Evolutionary conservation across 2,888 invertebrate genomes (phyloP).

Genomic region (Trachelus stipa): DNA sequence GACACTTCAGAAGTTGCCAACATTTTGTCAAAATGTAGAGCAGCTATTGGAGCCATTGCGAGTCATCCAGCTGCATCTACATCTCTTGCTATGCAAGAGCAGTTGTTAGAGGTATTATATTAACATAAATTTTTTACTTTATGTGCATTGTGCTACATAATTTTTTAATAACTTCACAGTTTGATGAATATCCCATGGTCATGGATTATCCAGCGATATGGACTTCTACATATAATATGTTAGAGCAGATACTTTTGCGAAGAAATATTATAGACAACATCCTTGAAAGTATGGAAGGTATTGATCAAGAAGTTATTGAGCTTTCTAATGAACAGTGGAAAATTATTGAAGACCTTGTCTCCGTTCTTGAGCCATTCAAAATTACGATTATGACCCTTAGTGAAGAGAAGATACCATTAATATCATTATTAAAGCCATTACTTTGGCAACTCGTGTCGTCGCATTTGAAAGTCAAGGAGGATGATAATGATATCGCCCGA

Average conservation of each 20-base stretch:
- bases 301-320: slow-evolving; percentile 38
- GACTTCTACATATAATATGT: slow-evolving; percentile 55
- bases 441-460: slow-evolving; percentile 52
- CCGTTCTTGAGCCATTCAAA: slow-evolving; percentile 56
- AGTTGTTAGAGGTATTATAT: slow-evolving; percentile 22
- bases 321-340: slow-evolving; percentile 51
- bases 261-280: slow-evolving; percentile 39
- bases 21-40: slow-evolving; percentile 48
- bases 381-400: slow-evolving; percentile 56
- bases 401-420: slow-evolving; percentile 57
- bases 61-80: slow-evolving; percentile 38
- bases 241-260: slow-evolving; percentile 47
- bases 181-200: slow-evolving; percentile 20
- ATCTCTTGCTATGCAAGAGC: slow-evolving; percentile 46
- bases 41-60: slow-evolving; percentile 42
- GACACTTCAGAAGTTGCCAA: slow-evolving; percentile 40
- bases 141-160: not conserved
- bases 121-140: not conserved
- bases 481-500: slow-evolving; percentile 42
- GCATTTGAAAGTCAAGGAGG: slow-evolving; percentile 47
- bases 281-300: slow-evolving; percentile 41
- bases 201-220: slow-evolving; percentile 47
- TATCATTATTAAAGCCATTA: slow-evolving; percentile 57
- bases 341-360: slow-evolving; percentile 49
- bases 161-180: slow-evolving; percentile 5